Evolutionary conservation across 1,140 invertebrate genomes (phyloP), one percentile per base, ranked within the genome.

Genomic region (Mactra quadrangularis): DNA sequence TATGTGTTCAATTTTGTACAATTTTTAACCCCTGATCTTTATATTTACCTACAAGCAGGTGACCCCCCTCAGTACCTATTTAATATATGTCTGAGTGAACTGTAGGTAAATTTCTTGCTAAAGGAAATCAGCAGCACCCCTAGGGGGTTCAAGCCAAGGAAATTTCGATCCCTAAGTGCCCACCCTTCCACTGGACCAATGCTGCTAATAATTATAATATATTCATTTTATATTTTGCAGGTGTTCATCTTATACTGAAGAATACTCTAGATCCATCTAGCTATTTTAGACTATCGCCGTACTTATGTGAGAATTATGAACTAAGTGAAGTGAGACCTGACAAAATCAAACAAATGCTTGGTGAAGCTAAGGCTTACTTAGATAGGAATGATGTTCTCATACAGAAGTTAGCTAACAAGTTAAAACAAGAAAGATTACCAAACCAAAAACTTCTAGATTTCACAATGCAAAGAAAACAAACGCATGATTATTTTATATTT

Each of bases 241-340:
- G 82, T 74, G 89, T 92, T 11, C 97, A 98, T 90, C 95, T 95
- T 52, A 95, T 96, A 57, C 90, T 98, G 72, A 96, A 96, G 87
- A 97, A 98, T 92, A 92, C 98, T 53, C 92, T 99, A 19, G 96
- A 96, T 19, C 94, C 95, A 0, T 94, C 95, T 27, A 94, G 95
- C 25, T 99, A 99, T 92, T 98, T 95, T 89, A 95, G 98, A 11
- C 96, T 99, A 91, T 98, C 98, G 93, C 98, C 98, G 0, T 97
- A 97, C 87, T 93, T 98, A 45, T 96, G 95, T 60, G 96, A 97
- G 90, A 95, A 96, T 89, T 94, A 97, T 29, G 94, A 94, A 2
- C 95, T 99, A 94, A 96, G 97, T 88, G 97, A 98, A 93, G 96
- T 96, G 50, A 93, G 96, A 84, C 94, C 95, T 3, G 95, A 94